Conservation (phyloP, 1,140 invertebrate genomes). For the Apis florea region DNA sequence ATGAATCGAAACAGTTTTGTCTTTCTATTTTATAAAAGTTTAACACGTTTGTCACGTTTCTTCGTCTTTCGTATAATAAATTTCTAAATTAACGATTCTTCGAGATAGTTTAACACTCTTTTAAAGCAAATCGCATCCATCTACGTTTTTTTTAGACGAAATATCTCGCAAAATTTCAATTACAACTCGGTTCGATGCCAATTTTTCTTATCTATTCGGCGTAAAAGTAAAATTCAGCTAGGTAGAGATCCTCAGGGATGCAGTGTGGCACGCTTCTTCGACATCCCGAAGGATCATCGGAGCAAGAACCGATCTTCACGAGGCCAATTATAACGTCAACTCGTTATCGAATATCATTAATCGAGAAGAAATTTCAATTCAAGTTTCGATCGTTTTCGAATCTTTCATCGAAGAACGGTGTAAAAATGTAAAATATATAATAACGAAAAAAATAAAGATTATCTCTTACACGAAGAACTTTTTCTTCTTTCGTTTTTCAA, state of each 20-base stretch:
- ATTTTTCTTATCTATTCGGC: conserved; percentile 64
- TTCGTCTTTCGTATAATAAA: too few species aligned
- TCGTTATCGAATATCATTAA: conserved; percentile 42
- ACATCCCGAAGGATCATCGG: background rate
- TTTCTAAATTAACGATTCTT: too few species aligned
- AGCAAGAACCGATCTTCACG: conserved; percentile 14
- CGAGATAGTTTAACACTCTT: too few species aligned
- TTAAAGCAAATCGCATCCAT: too few species aligned
- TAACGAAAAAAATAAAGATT: too few species aligned
- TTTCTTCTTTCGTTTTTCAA: too few species aligned
- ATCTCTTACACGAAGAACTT: too few species aligned
- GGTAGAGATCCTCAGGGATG: background rate
- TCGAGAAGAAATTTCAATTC: background rate
- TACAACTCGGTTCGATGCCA: conserved; percentile 45
- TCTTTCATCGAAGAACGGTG: background rate
- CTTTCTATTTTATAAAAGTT: too few species aligned
- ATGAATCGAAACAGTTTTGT: too few species aligned
- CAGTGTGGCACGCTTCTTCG: background rate
- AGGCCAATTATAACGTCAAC: conserved; percentile 37
- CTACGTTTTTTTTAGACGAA: background rate
- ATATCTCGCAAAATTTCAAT: background rate
- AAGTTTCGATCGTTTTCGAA: background rate
- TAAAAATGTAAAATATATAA: background rate
- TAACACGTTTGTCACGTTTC: too few species aligned
- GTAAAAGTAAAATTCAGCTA: conserved; percentile 55